Percentiles rank a stretch among this genome's conserved stretches.
phyloP scores from a whole-genome alignment of 2,888 invertebrate genomes.

The Saturnia pavonia region DNA sequence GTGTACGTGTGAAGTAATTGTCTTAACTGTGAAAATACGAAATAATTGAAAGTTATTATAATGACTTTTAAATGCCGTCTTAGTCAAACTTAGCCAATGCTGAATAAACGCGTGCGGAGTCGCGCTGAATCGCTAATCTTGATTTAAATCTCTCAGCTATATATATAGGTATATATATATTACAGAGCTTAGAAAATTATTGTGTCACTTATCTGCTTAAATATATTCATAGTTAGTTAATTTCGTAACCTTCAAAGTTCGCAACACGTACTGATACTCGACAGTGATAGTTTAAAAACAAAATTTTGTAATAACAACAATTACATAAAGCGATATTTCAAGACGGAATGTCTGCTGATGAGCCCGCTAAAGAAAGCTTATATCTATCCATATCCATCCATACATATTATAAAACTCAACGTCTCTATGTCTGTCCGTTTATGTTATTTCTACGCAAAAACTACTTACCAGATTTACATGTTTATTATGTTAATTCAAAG shows the following conservation, averaged over 20 bases:
- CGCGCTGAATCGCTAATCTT: too few relatives aligned
- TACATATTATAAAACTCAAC: too few relatives aligned
- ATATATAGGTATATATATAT: too few relatives aligned
- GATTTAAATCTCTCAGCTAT: too few relatives aligned
- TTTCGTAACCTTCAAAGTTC: slow-evolving; percentile 11
- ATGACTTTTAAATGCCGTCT: neutral
- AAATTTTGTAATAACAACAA: slow-evolving; percentile 61
- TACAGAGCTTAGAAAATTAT: too few relatives aligned
- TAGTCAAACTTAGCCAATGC: too few relatives aligned
- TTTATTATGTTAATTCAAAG: too few relatives aligned
- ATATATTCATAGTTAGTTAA: neutral
- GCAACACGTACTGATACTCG: slow-evolving; percentile 34
- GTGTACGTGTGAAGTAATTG: slow-evolving; percentile 3
- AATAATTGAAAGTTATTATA: neutral
- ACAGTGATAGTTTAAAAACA: slow-evolving; percentile 40
- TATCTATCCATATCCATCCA: too few relatives aligned
- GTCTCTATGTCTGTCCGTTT: too few relatives aligned
- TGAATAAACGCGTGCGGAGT: too few relatives aligned
- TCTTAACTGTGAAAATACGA: slow-evolving; percentile 8
- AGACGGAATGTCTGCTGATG: slow-evolving; percentile 38
- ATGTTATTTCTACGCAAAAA: too few relatives aligned
- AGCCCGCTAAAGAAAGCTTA: slow-evolving; percentile 22
- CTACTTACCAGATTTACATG: too few relatives aligned
- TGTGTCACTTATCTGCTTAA: neutral
- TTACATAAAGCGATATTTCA: slow-evolving; percentile 48